These are phyloP conservation scores for Diloba caeruleocephala DNA, from an alignment of 2,888 invertebrate species.

Conservation along the genomic window DNA sequence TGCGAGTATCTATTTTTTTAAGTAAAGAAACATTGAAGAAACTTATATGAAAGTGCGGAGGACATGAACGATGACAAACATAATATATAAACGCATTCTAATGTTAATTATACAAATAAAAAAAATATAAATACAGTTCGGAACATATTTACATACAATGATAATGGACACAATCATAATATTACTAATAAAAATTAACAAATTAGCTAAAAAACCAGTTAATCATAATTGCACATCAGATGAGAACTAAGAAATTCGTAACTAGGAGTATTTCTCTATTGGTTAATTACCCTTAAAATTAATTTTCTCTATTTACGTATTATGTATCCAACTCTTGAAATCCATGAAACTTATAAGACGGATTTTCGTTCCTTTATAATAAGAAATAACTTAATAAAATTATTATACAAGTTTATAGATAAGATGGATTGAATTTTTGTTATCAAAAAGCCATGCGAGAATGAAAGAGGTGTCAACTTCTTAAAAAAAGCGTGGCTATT, in stretches of 20 bases:
- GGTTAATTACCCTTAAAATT: constrained; percentile 83
- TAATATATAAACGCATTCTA: constrained; percentile 69
- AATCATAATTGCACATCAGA: constrained; percentile 79
- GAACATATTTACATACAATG: constrained; percentile 85
- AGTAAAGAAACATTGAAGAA: constrained; percentile 70
- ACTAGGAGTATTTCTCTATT: constrained; percentile 83
- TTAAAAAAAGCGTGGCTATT: constrained; percentile 80
- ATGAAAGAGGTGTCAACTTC: constrained; percentile 66
- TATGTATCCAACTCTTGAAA: constrained; percentile 80
- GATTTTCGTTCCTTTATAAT: constrained; percentile 75
- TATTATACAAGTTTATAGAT: constrained; percentile 46
- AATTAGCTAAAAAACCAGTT: constrained; percentile 81
- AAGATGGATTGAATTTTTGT: constrained; percentile 56
- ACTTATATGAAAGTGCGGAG: constrained; percentile 69
- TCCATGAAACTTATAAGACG: constrained; percentile 82
- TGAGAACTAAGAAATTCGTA: constrained; percentile 79
- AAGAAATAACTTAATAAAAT: constrained; percentile 50
- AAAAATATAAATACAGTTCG: constrained; percentile 74
- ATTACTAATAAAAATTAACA: constrained; percentile 75
- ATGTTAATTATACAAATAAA: constrained; percentile 68
- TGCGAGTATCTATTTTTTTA: constrained; percentile 63
- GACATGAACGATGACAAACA: constrained; percentile 59
- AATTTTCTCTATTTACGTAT: constrained; percentile 85
- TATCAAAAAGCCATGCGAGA: constrained; percentile 84
- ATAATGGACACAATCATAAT: constrained; percentile 69